Conservation (phyloP, 2,797 vertebrate species). For the Cyprinodon diabolis region DNA sequence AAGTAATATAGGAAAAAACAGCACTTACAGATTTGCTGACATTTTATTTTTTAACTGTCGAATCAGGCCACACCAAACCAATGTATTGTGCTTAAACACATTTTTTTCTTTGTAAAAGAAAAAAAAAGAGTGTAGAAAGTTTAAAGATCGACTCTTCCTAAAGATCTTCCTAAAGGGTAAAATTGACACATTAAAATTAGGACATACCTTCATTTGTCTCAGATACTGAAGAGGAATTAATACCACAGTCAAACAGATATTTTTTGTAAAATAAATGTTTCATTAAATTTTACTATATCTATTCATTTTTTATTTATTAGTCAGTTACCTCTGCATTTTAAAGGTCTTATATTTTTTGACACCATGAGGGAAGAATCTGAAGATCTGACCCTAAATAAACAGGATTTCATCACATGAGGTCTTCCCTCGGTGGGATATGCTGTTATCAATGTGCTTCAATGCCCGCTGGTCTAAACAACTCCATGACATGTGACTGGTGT, state of each 20-base stretch:
- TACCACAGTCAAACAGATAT: neutral
- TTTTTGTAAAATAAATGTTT: neutral
- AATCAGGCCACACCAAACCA: slow-evolving; percentile 41
- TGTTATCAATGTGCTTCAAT: neutral
- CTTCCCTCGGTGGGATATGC: neutral
- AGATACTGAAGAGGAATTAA: slow-evolving; percentile 23
- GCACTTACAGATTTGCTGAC: slow-evolving; percentile 19
- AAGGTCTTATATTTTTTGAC: neutral
- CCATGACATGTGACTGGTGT: neutral
- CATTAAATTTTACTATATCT: neutral
- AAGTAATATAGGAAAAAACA: neutral
- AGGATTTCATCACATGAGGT: neutral
- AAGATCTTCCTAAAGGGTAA: slow-evolving; percentile 17
- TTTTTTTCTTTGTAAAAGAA: slow-evolving; percentile 31
- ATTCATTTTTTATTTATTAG: neutral
- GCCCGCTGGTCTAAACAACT: neutral
- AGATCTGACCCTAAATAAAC: neutral
- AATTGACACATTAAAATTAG: slow-evolving; percentile 45
- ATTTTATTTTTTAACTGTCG: slow-evolving; percentile 15
- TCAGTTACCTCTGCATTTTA: neutral
- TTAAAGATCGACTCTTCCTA: slow-evolving; percentile 12
- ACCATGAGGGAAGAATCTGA: neutral
- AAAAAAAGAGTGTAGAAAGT: slow-evolving; percentile 1
- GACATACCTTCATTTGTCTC: slow-evolving; percentile 27
- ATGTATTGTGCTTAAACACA: slow-evolving; percentile 26